Conservation (phyloP, 2,113 vertebrate species). For the Calonectris borealis region DNA sequence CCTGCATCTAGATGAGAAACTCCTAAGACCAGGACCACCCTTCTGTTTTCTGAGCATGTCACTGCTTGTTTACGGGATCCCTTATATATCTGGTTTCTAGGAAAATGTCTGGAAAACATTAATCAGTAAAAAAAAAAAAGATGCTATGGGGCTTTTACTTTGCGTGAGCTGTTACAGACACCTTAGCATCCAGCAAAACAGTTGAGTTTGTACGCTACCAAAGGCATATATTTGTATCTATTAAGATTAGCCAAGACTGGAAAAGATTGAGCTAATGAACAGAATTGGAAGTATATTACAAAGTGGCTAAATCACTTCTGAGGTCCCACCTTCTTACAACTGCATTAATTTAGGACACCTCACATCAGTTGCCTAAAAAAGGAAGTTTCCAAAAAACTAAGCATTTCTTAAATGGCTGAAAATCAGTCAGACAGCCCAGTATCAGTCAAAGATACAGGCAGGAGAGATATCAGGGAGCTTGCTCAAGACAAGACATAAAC, state of each 20-base stretch:
- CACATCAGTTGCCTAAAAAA: background rate
- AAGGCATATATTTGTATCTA: background rate
- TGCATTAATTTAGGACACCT: background rate
- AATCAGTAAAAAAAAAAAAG: background rate
- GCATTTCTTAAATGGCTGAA: background rate
- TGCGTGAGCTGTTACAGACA: background rate
- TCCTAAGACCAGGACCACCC: background rate
- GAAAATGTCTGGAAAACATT: background rate
- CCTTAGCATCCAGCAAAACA: background rate
- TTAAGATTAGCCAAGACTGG: background rate
- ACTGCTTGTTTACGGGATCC: background rate
- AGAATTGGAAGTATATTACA: background rate
- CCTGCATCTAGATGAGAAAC: background rate
- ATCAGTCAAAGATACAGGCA: background rate
- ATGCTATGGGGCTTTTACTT: background rate
- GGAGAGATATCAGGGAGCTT: background rate
- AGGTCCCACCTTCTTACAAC: background rate
- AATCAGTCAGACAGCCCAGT: background rate
- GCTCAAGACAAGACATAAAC: background rate
- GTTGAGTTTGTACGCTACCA: background rate
- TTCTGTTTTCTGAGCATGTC: background rate
- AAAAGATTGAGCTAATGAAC: background rate
- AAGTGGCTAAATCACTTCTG: background rate
- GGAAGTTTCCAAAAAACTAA: background rate
- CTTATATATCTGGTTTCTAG: background rate